Conservation (phyloP, 2,113 vertebrate genomes). For the Stigmatopora argus region DNA sequence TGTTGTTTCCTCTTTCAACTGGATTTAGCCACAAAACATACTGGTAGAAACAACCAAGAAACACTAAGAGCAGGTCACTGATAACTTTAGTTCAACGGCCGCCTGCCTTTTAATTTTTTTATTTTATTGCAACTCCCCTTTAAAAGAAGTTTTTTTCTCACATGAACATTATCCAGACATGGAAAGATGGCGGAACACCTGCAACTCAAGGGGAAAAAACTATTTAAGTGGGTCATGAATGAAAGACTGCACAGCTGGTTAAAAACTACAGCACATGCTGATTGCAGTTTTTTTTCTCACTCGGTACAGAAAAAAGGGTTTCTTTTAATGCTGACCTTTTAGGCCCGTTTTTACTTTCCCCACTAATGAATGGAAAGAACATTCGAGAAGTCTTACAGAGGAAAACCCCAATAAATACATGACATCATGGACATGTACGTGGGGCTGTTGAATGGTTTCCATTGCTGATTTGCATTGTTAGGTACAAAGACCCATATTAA, state of each 20-base stretch:
- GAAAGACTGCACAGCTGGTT: constrained; percentile 21
- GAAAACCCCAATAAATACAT: background rate
- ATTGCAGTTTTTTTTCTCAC: constrained; percentile 9
- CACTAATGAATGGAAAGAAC: constrained; percentile 6
- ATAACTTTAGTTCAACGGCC: no score
- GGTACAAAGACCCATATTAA: constrained; percentile 48
- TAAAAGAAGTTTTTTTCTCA: background rate
- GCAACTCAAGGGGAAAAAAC: constrained; percentile 32
- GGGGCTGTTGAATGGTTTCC: constrained; percentile 47
- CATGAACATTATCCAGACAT: background rate
- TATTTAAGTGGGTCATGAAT: constrained; percentile 33
- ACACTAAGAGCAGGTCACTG: no score
- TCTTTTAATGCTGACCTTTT: background rate
- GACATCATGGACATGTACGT: constrained; percentile 28
- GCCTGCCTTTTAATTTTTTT: background rate
- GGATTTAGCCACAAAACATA: no score
- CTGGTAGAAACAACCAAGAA: no score
- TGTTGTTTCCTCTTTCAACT: no score
- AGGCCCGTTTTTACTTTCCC: background rate
- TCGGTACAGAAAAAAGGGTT: background rate
- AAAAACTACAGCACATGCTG: constrained; percentile 16
- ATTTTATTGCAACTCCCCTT: background rate
- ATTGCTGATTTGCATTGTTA: constrained; percentile 16
- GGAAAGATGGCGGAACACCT: constrained; percentile 29
- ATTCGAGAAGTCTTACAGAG: constrained; percentile 1